These are phyloP conservation scores for Trachelipus rathkii DNA, from an alignment of 1,140 invertebrate species.

Conservation along the genomic window DNA sequence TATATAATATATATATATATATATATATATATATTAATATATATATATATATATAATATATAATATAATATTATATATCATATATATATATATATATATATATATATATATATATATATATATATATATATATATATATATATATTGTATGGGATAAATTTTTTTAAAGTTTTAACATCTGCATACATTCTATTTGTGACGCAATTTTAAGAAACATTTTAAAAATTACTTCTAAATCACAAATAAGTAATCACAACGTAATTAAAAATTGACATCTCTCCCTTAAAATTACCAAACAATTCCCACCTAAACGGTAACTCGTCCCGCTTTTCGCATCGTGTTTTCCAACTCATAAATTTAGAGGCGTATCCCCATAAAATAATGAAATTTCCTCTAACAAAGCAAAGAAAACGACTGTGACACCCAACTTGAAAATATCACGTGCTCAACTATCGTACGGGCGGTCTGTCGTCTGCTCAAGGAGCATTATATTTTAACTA, in stretches of 20 bases:
- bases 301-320: neutral
- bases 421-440: constrained; percentile 1
- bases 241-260: too few relatives aligned
- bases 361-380: neutral
- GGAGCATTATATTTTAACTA: constrained; percentile 2
- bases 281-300: neutral
- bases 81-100: too few relatives aligned
- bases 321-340: neutral
- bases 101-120: constrained; percentile 5
- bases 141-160: too few relatives aligned
- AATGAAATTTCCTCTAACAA: neutral
- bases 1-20: neutral
- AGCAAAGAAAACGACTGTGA: neutral
- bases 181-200: too few relatives aligned
- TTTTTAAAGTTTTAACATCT: too few relatives aligned
- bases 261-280: too few relatives aligned
- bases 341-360: neutral
- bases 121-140: too few relatives aligned
- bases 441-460: neutral
- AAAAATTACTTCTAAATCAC: too few relatives aligned
- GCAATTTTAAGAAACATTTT: too few relatives aligned
- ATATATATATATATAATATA: too few relatives aligned
- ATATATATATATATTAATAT: too few relatives aligned
- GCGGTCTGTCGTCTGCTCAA: neutral
- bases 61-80: too few relatives aligned